Evolutionary conservation across 2,797 vertebrate genomes (phyloP).

Genomic region (Florisuga fusca): DNA sequence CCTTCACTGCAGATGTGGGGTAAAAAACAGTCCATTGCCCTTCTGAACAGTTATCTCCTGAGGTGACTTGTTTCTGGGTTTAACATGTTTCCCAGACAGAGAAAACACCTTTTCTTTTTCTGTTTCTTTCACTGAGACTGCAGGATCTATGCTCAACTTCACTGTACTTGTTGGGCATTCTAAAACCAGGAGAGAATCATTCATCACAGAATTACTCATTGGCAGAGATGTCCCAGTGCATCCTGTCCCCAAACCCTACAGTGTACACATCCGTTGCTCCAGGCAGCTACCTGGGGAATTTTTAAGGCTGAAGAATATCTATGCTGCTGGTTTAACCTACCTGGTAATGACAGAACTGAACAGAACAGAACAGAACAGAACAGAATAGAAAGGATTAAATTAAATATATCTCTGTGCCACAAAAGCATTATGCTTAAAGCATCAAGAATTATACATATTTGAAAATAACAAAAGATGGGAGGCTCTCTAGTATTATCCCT

Average conservation of each 20-base stretch:
- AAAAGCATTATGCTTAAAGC: neutral
- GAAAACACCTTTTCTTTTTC: neutral
- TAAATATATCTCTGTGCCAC: neutral
- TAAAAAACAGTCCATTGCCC: neutral
- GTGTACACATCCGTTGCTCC: accelerated
- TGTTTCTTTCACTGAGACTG: neutral
- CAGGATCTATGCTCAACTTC: neutral
- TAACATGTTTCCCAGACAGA: neutral
- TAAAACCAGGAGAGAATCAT: neutral
- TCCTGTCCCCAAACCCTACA: neutral
- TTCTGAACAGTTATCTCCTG: neutral
- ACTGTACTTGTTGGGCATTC: neutral
- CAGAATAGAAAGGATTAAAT: neutral
- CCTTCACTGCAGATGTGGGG: neutral
- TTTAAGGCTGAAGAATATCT: neutral
- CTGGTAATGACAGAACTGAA: neutral
- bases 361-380: neutral
- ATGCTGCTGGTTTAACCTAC: neutral
- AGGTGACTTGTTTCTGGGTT: neutral
- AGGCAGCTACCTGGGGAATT: neutral
- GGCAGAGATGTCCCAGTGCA: neutral
- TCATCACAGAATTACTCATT: neutral
- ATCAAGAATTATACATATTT: neutral
- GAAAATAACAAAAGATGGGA: neutral
- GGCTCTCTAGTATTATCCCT: neutral